These are phyloP conservation scores for Diorhabda elongata DNA, from an alignment of 1,140 invertebrate species.

Conservation along the genomic window DNA sequence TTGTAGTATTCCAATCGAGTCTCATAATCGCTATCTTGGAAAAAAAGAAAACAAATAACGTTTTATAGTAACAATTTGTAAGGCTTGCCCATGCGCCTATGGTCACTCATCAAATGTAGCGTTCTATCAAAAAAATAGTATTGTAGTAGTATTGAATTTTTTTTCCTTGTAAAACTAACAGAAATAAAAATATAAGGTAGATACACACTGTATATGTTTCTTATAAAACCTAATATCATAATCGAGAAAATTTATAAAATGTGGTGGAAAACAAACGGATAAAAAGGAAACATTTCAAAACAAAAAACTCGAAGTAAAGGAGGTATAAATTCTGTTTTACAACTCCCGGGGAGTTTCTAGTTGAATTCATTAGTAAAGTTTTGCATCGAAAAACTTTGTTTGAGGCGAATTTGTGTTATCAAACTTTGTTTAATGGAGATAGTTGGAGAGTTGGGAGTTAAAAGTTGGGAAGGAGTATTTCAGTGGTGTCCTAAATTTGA, in stretches of 20 bases:
- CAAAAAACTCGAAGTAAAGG: conserved; percentile 6
- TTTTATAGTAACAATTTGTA: no score
- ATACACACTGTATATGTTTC: no score
- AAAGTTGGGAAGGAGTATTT: not conserved
- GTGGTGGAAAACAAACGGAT: not conserved
- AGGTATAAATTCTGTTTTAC: conserved; percentile 28
- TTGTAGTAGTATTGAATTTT: no score
- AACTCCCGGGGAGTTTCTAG: conserved; percentile 18
- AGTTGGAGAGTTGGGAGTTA: conserved; percentile 18
- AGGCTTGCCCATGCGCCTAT: no score
- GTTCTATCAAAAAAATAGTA: no score
- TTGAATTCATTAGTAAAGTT: conserved; percentile 30
- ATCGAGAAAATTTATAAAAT: not conserved
- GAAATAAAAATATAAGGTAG: no score
- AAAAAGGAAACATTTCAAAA: conserved; percentile 5
- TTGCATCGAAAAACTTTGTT: conserved; percentile 21
- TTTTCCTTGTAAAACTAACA: no score
- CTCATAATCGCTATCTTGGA: no score
- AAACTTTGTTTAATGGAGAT: conserved; percentile 30
- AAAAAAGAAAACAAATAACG: no score
- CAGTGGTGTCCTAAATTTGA: not conserved
- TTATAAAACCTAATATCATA: no score
- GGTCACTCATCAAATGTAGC: no score
- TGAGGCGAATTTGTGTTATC: conserved; percentile 22
- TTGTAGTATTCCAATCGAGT: no score